These are phyloP conservation scores for Acleris emargana DNA, from an alignment of 2,888 invertebrate genomes.

Conservation along the genomic window DNA sequence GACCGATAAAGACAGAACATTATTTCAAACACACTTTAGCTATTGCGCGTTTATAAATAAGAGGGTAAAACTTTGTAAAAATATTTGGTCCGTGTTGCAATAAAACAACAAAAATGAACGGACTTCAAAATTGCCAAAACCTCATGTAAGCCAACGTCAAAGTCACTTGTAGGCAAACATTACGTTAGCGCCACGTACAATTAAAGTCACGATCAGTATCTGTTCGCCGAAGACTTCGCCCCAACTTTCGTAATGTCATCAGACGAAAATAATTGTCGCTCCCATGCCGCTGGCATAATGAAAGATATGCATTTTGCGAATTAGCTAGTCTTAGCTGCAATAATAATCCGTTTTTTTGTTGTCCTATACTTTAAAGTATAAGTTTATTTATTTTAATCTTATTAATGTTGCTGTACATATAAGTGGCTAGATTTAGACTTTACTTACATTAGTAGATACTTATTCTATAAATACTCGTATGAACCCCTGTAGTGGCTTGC, in stretches of 20 bases:
- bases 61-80: too few species aligned
- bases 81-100: too few species aligned
- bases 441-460: too few species aligned
- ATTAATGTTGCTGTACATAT: too few species aligned
- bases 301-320: constrained; percentile 6
- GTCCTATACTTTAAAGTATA: background rate
- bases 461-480: too few species aligned
- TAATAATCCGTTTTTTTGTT: background rate
- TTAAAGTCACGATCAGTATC: constrained; percentile 80
- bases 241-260: constrained; percentile 55
- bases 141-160: constrained; percentile 56
- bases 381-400: too few species aligned
- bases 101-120: too few species aligned
- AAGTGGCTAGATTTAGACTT: too few species aligned
- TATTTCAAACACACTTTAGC: too few species aligned
- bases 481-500: too few species aligned
- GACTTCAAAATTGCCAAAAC: constrained; percentile 17
- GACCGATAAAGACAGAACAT: too few species aligned
- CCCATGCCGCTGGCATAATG: constrained; percentile 22
- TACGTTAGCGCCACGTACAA: constrained; percentile 81
- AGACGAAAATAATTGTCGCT: constrained; percentile 60
- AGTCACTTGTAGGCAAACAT: constrained; percentile 67
- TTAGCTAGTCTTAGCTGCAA: background rate
- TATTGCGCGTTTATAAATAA: too few species aligned
- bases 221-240: constrained; percentile 72